Evolutionary conservation across 2,888 invertebrate species (phyloP).

Genomic region (Troides aeacus): DNA sequence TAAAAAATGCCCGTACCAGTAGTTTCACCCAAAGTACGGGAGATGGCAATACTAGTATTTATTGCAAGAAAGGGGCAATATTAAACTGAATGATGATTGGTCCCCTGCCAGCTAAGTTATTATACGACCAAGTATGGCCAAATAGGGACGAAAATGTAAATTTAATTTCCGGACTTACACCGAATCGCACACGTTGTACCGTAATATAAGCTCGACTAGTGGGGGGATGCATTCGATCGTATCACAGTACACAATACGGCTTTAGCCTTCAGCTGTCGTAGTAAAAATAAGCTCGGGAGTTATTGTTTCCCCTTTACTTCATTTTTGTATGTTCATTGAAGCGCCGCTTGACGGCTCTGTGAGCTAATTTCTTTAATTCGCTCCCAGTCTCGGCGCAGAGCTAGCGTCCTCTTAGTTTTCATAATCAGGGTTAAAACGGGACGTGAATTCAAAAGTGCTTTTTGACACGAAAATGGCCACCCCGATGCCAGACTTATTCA

Average conservation of each 20-base stretch:
- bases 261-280: conserved; percentile 34
- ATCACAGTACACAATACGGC: conserved; percentile 31
- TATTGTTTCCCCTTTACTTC: conserved; percentile 31
- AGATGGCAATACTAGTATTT: conserved; percentile 46
- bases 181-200: conserved; percentile 44
- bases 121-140: conserved; percentile 52
- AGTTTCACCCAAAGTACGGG: conserved; percentile 27
- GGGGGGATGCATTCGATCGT: conserved; percentile 36
- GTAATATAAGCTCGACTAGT: conserved; percentile 34
- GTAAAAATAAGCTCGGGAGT: conserved; percentile 28
- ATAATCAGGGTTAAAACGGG: conserved; percentile 68
- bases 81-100: conserved; percentile 51
- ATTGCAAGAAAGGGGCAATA: conserved; percentile 36
- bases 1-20: not conserved
- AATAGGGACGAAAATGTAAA: conserved; percentile 55
- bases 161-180: conserved; percentile 45
- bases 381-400: conserved; percentile 52
- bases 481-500: conserved; percentile 58
- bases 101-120: conserved; percentile 44
- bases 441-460: conserved; percentile 61
- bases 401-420: conserved; percentile 69
- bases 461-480: conserved; percentile 76
- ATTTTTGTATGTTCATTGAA: conserved; percentile 29
- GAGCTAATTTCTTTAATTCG: conserved; percentile 40
- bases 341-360: conserved; percentile 35